A percentile compares a stretch with the other conserved stretches of the same genome.
phyloP scores from a whole-genome alignment of 23 tunicate species.

The Phallusia fumigata region DNA sequence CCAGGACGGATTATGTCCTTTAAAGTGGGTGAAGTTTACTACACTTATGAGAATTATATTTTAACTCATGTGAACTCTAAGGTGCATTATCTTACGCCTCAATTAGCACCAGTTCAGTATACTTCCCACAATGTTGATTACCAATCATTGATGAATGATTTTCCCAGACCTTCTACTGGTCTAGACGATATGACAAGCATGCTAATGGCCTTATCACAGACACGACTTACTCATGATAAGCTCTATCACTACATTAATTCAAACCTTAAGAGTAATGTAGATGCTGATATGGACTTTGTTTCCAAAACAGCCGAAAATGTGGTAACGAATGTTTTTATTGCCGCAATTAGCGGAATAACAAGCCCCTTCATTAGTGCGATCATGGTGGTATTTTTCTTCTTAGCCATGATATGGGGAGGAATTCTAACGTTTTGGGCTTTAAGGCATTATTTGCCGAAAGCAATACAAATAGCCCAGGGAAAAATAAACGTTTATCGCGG shows the following conservation, averaged over 20 bases:
- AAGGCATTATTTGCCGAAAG: not conserved
- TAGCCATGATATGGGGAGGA: not conserved
- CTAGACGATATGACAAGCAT: slow-evolving; percentile 10
- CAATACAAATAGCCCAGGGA: not conserved
- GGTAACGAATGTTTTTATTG: not conserved
- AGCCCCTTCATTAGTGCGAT: not conserved
- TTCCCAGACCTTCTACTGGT: slow-evolving; percentile 8
- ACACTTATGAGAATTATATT: slow-evolving; percentile 5
- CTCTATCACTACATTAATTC: slow-evolving; percentile 11
- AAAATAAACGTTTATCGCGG: not conserved
- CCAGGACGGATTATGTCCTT: slow-evolving; percentile 16
- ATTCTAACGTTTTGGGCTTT: slow-evolving; percentile 5
- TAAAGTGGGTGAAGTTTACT: not conserved
- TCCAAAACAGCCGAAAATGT: not conserved
- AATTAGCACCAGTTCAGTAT: not conserved
- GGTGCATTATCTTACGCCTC: slow-evolving; percentile 11
- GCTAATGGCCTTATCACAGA: slow-evolving; percentile 3
- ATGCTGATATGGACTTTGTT: slow-evolving; percentile 5
- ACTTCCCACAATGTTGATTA: not conserved
- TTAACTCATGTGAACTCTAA: not conserved
- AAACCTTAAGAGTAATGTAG: not conserved
- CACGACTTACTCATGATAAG: not conserved
- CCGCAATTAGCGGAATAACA: not conserved
- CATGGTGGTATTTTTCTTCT: not conserved
- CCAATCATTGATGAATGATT: slow-evolving; percentile 9